Percentiles rank a stretch among this genome's conserved stretches.
These are phyloP conservation scores for Lepilemur ruficaudatus DNA, from an alignment of 2,797 vertebrate species.

Conservation along the genomic window DNA sequence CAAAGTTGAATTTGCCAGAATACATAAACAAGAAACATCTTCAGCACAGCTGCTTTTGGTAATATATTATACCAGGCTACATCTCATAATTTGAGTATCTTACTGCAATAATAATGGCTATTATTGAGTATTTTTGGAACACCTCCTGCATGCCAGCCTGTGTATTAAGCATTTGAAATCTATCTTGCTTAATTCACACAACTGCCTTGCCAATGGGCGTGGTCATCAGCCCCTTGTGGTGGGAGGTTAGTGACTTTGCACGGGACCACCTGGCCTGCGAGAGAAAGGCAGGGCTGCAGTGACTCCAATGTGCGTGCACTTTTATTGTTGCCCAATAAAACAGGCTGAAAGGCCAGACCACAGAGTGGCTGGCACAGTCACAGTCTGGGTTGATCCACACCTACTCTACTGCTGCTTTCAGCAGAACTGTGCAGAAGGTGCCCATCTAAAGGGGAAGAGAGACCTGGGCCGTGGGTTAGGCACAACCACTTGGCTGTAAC, in stretches of 20 bases:
- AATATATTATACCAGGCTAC: accelerated
- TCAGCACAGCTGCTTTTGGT: neutral
- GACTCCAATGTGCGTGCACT: neutral
- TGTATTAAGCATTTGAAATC: neutral
- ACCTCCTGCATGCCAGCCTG: neutral
- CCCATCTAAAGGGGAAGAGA: neutral
- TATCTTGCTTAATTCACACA: neutral
- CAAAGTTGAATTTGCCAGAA: neutral
- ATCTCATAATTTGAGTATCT: neutral
- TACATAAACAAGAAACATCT: neutral
- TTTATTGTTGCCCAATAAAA: neutral
- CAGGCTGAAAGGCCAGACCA: neutral
- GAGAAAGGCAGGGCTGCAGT: neutral
- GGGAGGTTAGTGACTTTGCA: neutral
- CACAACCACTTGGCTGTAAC: neutral
- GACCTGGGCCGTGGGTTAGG: neutral
- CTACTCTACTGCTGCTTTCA: neutral
- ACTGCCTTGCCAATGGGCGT: neutral
- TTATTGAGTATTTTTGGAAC: neutral
- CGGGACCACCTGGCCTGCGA: accelerated
- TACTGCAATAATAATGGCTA: neutral
- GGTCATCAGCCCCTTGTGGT: accelerated
- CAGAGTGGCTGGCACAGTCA: neutral
- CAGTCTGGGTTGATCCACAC: neutral
- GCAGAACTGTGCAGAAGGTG: neutral